Evolutionary conservation across 2,888 invertebrate genomes (phyloP), one percentile per base, ranked within the genome.

Genomic region (Conistra vaccinii): DNA sequence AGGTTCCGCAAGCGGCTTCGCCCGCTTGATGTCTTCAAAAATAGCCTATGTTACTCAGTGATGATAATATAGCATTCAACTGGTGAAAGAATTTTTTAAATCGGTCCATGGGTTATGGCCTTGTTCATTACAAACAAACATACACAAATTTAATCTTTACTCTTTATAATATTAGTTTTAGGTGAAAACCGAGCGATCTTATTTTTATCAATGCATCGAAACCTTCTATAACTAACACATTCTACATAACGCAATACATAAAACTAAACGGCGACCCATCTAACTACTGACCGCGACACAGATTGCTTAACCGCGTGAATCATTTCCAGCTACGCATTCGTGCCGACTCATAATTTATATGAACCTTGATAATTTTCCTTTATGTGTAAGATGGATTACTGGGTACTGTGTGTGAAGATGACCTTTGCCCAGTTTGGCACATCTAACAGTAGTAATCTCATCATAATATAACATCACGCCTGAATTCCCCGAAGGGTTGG

Each of bases 271-370:
- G 65, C 35, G 76, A 71, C 77, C 84, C 78, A 85, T 84, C 85
- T 84, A 69, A 66, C 82, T 72, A 80, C 66, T 71, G 81, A 85
- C 84, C 84, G 77, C 83, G 77, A 84, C 76, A 76, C 71, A 63
- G 68, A 69, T 85, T 84, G 84, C 84, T 85, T 85, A 71, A 85
- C 83, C 80, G 71, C 80, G 70, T 83, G 83, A 85, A 68, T 85
- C 84, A 84, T 51, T 83, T 77, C 63, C 26, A 83, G 65, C 70
- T 69, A 58, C 69, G 55, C 83, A 71, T 71, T 72, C 68, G 61
- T 61, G 68, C 63, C 61, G 69, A 17, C 53, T 70, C 80, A 80
- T 55, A 53, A 72, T 80, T 80, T 58, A 73, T 72, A 63, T 57
- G 72, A 80, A 83, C 63, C 73, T 65, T 73, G 57, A 71, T 55